Conservation (phyloP, 2,888 invertebrate species). For the Tinea trinotella region DNA sequence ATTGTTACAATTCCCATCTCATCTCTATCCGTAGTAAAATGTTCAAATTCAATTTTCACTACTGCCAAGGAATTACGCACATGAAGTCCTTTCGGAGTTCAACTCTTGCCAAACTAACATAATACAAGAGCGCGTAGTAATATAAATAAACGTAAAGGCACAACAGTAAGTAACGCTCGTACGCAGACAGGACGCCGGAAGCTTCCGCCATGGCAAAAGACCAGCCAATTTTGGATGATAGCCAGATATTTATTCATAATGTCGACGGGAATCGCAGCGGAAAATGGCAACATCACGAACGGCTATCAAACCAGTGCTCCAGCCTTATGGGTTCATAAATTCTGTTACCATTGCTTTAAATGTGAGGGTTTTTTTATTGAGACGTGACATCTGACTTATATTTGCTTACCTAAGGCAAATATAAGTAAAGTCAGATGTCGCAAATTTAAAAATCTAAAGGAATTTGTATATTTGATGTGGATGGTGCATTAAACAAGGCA, state of each 20-base stretch:
- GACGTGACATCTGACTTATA: no score
- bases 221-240: constrained; percentile 31
- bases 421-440: no score
- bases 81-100: neutral
- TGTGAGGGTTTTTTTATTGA: no score
- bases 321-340: constrained; percentile 4
- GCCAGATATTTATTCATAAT: constrained; percentile 37
- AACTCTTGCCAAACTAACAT: neutral
- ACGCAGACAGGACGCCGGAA: constrained; percentile 33
- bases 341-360: neutral
- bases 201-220: constrained; percentile 17
- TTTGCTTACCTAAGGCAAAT: no score
- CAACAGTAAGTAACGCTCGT: neutral
- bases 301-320: constrained; percentile 8
- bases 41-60: neutral
- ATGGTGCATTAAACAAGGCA: no score
- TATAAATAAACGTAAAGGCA: neutral
- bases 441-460: no score
- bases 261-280: constrained; percentile 28
- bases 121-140: neutral
- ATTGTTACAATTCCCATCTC: neutral
- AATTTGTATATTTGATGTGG: no score
- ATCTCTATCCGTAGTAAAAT: neutral
- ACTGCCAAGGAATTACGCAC: neutral
- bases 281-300: constrained; percentile 22